A percentile compares a stretch with the other conserved stretches of the same genome.
Evolutionary conservation across 1,140 invertebrate species (phyloP).

Genomic region (Mycetomoellerius zeteki): DNA sequence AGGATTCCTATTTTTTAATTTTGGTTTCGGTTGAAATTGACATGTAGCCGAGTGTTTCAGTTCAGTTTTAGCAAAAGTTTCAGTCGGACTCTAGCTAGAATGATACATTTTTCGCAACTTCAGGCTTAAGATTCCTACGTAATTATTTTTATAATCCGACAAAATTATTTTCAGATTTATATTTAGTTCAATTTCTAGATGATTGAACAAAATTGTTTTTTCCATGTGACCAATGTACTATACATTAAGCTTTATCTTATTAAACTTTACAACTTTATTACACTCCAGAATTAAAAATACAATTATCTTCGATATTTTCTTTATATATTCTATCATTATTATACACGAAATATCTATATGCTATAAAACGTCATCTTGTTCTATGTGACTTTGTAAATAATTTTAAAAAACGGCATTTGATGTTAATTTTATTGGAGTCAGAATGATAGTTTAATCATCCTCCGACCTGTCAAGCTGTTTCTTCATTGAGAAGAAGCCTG

Average conservation of each 20-base stretch:
- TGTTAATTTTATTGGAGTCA: conserved; percentile 16
- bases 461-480: background rate
- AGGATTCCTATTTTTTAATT: too few relatives aligned
- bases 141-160: too few relatives aligned
- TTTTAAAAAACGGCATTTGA: background rate
- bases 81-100: too few relatives aligned
- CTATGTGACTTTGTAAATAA: background rate
- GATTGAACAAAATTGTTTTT: too few relatives aligned
- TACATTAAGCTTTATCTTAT: background rate
- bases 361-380: background rate
- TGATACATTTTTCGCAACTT: too few relatives aligned
- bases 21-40: too few relatives aligned
- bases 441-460: background rate
- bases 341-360: background rate
- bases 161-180: too few relatives aligned
- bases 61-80: too few relatives aligned
- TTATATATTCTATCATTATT: background rate
- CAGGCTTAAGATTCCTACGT: too few relatives aligned
- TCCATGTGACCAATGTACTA: too few relatives aligned
- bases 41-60: too few relatives aligned
- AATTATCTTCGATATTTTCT: background rate
- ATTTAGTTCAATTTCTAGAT: too few relatives aligned
- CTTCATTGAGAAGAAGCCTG: background rate
- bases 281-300: background rate
- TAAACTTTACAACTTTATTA: background rate